Conservation (phyloP, 1,140 invertebrate species). For the Macrobrachium rosenbergii region DNA sequence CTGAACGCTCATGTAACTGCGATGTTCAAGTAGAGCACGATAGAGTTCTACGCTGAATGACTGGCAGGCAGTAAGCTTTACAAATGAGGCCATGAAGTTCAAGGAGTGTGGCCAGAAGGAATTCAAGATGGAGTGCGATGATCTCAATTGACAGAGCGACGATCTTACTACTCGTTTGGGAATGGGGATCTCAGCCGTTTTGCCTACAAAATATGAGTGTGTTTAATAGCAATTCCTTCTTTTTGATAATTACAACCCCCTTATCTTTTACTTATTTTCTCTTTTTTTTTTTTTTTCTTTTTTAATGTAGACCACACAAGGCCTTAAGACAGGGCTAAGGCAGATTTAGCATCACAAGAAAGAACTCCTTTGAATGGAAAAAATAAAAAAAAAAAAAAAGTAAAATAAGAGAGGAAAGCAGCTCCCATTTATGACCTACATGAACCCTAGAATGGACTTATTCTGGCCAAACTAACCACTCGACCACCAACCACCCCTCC, state of each 20-base stretch:
- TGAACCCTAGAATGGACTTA: background rate
- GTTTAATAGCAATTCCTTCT: conserved; percentile 57
- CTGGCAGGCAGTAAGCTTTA: conserved; percentile 64
- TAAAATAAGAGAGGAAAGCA: conserved; percentile 41
- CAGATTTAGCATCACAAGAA: conserved; percentile 58
- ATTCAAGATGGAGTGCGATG: conserved; percentile 60
- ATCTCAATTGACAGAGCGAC: conserved; percentile 57
- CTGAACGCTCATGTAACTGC: conserved; percentile 64
- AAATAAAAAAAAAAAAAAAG: conserved; percentile 35
- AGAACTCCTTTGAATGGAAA: conserved; percentile 35
- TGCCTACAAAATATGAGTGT: conserved; percentile 65
- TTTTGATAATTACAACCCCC: conserved; percentile 42
- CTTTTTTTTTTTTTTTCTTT: background rate
- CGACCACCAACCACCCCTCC: too few relatives aligned
- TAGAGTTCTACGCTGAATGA: conserved; percentile 63
- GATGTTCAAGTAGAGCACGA: conserved; percentile 60
- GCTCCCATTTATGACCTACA: conserved; percentile 47
- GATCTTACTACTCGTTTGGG: conserved; percentile 65
- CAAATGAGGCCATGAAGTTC: conserved; percentile 63
- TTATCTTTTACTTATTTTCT: conserved; percentile 30
- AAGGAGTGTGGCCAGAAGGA: conserved; percentile 62
- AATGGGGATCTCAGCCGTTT: conserved; percentile 65
- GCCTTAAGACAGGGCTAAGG: conserved; percentile 56
- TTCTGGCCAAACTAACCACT: too few relatives aligned
- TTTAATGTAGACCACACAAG: conserved; percentile 60